These are phyloP conservation scores for Idris sp. DNA, from an alignment of 1,140 invertebrate species.

Conservation along the genomic window DNA sequence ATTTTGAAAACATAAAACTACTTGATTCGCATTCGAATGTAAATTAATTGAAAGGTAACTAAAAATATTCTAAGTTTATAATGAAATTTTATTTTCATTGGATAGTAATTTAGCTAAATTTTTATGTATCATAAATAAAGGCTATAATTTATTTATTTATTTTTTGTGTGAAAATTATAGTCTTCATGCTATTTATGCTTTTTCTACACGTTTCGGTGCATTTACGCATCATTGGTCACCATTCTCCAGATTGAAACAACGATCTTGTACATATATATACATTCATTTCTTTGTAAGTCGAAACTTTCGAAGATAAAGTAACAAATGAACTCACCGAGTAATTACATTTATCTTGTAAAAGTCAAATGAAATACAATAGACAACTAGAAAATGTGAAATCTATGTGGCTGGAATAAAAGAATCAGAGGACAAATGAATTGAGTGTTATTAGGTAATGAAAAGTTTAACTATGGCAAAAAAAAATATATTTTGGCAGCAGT, in stretches of 20 bases:
- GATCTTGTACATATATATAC: constrained; percentile 57
- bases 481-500: too few species aligned
- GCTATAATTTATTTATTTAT: too few species aligned
- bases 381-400: constrained; percentile 40
- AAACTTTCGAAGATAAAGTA: constrained; percentile 47
- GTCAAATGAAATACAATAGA: too few species aligned
- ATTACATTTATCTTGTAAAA: constrained; percentile 67
- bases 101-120: constrained; percentile 13
- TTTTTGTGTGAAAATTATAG: constrained; percentile 62
- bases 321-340: constrained; percentile 63
- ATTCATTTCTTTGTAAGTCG: constrained; percentile 41
- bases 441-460: too few species aligned
- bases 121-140: constrained; percentile 20
- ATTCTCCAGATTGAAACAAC: constrained; percentile 73
- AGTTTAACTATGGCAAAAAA: too few species aligned
- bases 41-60: constrained; percentile 47
- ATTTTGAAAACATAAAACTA: constrained; percentile 39
- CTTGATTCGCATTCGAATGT: constrained; percentile 31
- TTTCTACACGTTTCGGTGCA: constrained; percentile 62
- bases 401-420: constrained; percentile 21
- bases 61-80: constrained; percentile 25
- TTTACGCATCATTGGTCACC: constrained; percentile 74
- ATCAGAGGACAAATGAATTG: too few species aligned
- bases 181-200: constrained; percentile 60
- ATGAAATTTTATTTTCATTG: constrained; percentile 37